Evolutionary conservation across 2,797 vertebrate species (phyloP).

Genomic region (Oceanodroma leucorhoa): DNA sequence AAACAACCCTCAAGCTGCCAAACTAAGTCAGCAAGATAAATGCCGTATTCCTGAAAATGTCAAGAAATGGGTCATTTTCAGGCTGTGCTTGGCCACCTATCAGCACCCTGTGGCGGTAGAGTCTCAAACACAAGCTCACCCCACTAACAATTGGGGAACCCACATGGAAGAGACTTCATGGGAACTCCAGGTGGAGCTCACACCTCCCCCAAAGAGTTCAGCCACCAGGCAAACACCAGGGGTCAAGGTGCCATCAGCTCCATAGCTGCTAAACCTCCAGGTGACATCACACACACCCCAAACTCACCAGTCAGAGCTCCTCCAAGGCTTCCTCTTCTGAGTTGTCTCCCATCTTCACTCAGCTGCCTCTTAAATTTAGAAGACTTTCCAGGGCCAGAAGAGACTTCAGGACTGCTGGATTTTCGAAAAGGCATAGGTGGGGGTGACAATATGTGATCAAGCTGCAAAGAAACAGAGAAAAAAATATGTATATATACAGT

Average conservation of each 20-base stretch:
- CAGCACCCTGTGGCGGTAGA: not conserved
- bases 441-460: conserved; percentile 88
- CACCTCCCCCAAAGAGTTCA: accelerated
- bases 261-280: not conserved
- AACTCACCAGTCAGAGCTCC: conserved; percentile 91
- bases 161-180: accelerated
- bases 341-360: conserved; percentile 86
- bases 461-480: conserved; percentile 68
- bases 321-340: conserved; percentile 90
- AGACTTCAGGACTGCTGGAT: conserved; percentile 88
- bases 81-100: not conserved
- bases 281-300: too few relatives aligned
- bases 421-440: conserved; percentile 84
- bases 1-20: not conserved
- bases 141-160: accelerated
- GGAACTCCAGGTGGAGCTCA: not conserved
- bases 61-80: not conserved
- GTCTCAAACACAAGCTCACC: not conserved
- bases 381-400: conserved; percentile 73
- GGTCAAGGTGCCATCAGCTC: not conserved
- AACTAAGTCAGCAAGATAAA: not conserved
- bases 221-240: not conserved
- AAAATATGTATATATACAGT: not conserved
- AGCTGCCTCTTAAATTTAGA: conserved; percentile 86
- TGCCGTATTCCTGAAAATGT: not conserved